These are phyloP conservation scores for Drosophila bipectinata DNA, from an alignment of 1,140 invertebrate genomes.

Conservation along the genomic window DNA sequence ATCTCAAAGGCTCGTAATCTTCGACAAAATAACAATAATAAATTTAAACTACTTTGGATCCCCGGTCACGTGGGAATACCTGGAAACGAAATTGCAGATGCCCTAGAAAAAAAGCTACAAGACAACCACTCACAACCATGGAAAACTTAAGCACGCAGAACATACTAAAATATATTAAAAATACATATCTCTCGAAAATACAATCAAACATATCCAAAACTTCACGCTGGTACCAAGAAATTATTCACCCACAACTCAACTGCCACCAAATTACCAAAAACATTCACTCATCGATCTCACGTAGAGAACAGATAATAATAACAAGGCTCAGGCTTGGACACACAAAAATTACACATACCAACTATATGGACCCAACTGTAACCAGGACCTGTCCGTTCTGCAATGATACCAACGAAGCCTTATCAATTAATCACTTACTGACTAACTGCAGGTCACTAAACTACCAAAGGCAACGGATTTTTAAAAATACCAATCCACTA, in stretches of 20 bases:
- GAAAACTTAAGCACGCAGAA: neutral
- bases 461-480: slow-evolving; percentile 1
- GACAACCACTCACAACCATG: slow-evolving; percentile 1
- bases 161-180: neutral
- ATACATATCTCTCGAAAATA: too few relatives aligned
- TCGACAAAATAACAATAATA: slow-evolving; percentile 8
- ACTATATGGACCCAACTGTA: neutral
- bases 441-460: slow-evolving; percentile 4
- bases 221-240: too few relatives aligned
- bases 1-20: slow-evolving; percentile 7
- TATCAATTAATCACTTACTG: slow-evolving; percentile 3
- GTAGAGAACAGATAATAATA: slow-evolving; percentile 1
- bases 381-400: too few relatives aligned
- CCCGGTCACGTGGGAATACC: slow-evolving; percentile 2
- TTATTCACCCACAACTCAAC: too few relatives aligned
- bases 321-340: slow-evolving; percentile 3
- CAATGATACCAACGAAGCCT: neutral
- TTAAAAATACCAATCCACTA: slow-evolving; percentile 7
- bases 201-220: too few relatives aligned
- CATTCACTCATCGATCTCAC: neutral
- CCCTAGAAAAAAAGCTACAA: slow-evolving; percentile 4
- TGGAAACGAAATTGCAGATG: slow-evolving; percentile 3
- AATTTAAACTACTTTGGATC: slow-evolving; percentile 8
- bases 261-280: too few relatives aligned
- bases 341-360: slow-evolving; percentile 4